phyloP scores from a whole-genome alignment of 2,888 invertebrate species.

The Perizoma flavofasciatum region DNA sequence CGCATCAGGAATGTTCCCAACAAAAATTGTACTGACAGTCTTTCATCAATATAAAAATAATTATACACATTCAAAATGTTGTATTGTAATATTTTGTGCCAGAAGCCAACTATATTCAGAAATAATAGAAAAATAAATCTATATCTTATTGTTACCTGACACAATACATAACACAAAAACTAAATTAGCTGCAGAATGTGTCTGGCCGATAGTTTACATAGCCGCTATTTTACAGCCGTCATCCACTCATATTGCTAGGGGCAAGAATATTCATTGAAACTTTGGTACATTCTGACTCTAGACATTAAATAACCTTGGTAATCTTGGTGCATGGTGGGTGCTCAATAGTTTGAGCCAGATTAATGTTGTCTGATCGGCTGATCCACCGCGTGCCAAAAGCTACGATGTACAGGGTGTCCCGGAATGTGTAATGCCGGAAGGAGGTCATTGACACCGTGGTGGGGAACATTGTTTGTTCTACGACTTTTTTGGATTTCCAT shows the following conservation, averaged over 20 bases:
- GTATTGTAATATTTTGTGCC: constrained; percentile 24
- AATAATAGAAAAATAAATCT: neutral
- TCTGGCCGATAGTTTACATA: neutral
- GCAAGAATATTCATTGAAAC: constrained; percentile 19
- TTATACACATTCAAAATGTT: neutral
- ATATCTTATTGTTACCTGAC: neutral
- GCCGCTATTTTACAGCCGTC: too few relatives aligned
- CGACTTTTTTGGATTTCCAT: too few relatives aligned
- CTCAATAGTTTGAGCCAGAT: too few relatives aligned
- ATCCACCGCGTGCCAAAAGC: neutral
- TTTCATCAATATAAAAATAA: constrained; percentile 22
- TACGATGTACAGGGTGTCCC: too few relatives aligned
- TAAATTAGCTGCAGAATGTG: neutral
- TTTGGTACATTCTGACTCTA: too few relatives aligned
- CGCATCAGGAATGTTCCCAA: constrained; percentile 43
- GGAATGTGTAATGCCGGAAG: too few relatives aligned
- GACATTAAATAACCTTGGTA: too few relatives aligned
- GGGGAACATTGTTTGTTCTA: too few relatives aligned
- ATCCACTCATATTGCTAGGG: constrained; percentile 15
- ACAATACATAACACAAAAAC: neutral
- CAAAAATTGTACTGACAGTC: constrained; percentile 39
- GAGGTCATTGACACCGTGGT: too few relatives aligned
- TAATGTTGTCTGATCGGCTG: too few relatives aligned
- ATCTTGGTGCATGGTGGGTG: too few relatives aligned
- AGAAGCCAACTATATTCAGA: constrained; percentile 5